Evolutionary conservation across 1,140 invertebrate species (phyloP).

Genomic region (Nasonia giraulti): DNA sequence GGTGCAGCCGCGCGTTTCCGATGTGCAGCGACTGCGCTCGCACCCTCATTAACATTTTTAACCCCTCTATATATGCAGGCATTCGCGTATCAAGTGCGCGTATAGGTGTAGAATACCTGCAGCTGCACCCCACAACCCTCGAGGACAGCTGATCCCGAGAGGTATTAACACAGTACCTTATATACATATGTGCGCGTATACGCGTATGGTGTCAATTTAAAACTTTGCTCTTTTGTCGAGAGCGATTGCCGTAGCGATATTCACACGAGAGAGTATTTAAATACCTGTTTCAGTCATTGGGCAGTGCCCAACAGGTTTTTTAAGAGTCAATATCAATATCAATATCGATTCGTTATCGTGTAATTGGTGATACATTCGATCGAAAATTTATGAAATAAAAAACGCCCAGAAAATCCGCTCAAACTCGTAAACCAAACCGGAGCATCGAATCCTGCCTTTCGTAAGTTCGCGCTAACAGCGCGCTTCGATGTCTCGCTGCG

Average conservation of each 20-base stretch:
- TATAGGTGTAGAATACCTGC: constrained; percentile 30
- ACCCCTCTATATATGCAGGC: not conserved
- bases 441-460: not conserved
- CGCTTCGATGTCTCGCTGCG: constrained; percentile 26
- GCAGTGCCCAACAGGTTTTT: too few species aligned
- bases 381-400: not conserved
- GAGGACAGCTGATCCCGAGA: constrained; percentile 12
- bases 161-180: not conserved
- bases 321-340: not conserved
- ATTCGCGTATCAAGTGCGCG: constrained; percentile 33
- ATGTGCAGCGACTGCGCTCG: too few species aligned
- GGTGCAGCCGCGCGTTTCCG: too few species aligned
- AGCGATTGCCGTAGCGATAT: not conserved
- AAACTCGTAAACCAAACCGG: too few species aligned
- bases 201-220: constrained; percentile 14
- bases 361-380: not conserved
- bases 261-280: constrained; percentile 1
- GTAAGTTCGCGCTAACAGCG: not conserved
- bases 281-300: constrained; percentile 6
- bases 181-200: not conserved
- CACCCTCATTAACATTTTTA: constrained; percentile 23
- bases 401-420: too few species aligned
- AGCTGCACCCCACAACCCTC: constrained; percentile 26
- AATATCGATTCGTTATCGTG: not conserved
- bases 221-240: constrained; percentile 32